A percentile compares a stretch with the other conserved stretches of the same genome.
Evolutionary conservation across 53 echinoderm and acorn worm species (phyloP).

Genomic region (Stichopus horrens): DNA sequence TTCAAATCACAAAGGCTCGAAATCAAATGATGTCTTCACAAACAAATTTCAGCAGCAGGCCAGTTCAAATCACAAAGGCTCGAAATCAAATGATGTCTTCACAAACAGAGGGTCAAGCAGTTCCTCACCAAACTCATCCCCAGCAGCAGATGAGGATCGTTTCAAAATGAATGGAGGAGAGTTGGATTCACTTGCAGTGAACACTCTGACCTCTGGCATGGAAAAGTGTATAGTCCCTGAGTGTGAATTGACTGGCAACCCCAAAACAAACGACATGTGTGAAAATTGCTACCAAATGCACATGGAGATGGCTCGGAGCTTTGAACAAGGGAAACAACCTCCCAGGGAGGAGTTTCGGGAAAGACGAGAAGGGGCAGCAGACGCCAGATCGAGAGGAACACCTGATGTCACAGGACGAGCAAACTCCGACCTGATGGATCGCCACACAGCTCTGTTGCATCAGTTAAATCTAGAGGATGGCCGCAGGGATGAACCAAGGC

Average conservation of each 20-base stretch:
- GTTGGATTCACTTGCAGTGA: conserved; percentile 44
- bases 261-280: conserved; percentile 67
- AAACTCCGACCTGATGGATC: background rate
- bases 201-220: conserved; percentile 48
- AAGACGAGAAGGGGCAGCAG: background rate
- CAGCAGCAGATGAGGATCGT: conserved; percentile 10
- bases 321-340: background rate
- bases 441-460: background rate
- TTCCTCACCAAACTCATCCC: background rate
- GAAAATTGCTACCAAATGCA: conserved; percentile 52
- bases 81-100: background rate
- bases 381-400: background rate
- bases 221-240: conserved; percentile 86
- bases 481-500: background rate
- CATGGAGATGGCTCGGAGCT: background rate
- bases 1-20: too few relatives aligned
- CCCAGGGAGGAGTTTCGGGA: background rate
- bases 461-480: background rate
- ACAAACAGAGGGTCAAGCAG: background rate
- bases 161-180: conserved; percentile 24
- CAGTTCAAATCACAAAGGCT: too few relatives aligned
- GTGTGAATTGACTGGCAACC: conserved; percentile 84
- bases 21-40: background rate
- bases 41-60: conserved; percentile 38
- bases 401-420: background rate